Base-by-base conservation (phyloP, 2,888 invertebrate species). In the Drosophila pullipes region DNA sequence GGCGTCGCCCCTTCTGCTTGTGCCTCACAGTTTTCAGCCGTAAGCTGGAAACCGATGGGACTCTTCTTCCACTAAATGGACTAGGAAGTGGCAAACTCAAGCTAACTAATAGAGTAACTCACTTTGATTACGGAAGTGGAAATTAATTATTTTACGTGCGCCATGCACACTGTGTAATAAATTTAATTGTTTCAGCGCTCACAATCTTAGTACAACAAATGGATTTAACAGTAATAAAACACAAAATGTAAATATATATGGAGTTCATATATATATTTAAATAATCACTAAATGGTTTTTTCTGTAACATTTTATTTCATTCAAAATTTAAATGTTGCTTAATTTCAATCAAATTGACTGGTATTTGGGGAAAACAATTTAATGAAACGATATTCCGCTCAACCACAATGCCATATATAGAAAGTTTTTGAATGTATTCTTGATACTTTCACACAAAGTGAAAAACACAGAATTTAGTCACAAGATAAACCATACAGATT, bases 141-240 rank as follows among this genome's bases (percentile, higher is more conserved):
- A 81, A 78, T 79, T 81, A 82, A 82, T 78, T 82, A 79, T 73
- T 76, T 81, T 79, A 78, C 82, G 76, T 81, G 79, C 60, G 37
- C 65, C 57, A 52, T 73, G 55, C 80, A 76, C 69, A 82, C 75
- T 81, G 76, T 78, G 80, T 69, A 69, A 70, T 78, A 82, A 57
- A 82, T 78, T 70, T 64, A 50, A 54, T 52, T 60, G 69, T 49
- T 74, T 33, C 22, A 13, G 22, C 28, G 28, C 33, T 35, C 50
- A 50, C 61, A 64, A 57, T 64, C 22, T 57, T 59, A 35, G n/a
- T n/a, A 25, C 39, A 50, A 28, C 50, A 37, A 37, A 30, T 47
- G 53, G 28, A 47, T 47, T 47, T 16, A 9, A 16, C 16, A 9
- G 4, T 25, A 25, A 25, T 25, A 16, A 25, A 47, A 22, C 6